Conservation (phyloP, 2,113 vertebrate species). For the Montifringilla adamsi region DNA sequence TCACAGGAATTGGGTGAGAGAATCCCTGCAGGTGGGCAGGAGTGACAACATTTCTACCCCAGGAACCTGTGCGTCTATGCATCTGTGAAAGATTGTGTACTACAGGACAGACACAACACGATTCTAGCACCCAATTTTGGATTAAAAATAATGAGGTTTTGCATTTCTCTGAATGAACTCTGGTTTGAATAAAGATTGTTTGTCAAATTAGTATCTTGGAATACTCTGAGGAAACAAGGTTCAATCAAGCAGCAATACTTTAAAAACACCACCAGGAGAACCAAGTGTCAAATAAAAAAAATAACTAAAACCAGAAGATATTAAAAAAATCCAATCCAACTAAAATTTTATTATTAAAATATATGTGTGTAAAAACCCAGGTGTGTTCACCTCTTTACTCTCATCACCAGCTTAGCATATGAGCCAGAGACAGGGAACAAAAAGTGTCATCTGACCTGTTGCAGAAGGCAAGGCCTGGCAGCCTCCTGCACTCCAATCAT, state of each 20-base stretch:
- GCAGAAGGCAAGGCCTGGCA: not conserved
- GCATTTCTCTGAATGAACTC: not conserved
- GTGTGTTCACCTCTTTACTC: not conserved
- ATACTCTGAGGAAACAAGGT: not conserved
- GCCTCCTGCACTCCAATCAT: not conserved
- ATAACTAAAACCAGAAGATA: not conserved
- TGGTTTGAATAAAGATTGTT: not conserved
- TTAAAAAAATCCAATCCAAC: not conserved
- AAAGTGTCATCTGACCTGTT: not conserved
- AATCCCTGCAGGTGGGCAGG: not conserved
- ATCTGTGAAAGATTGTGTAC: not conserved
- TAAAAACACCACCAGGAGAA: not conserved
- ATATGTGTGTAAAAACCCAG: not conserved
- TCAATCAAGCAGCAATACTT: not conserved
- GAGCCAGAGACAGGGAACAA: not conserved
- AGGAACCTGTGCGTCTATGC: not conserved
- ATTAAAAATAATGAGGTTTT: not conserved
- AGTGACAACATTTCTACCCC: not conserved
- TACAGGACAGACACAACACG: not conserved
- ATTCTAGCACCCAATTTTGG: not conserved
- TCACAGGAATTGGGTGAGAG: not conserved
- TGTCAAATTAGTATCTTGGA: not conserved
- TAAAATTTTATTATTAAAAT: not conserved
- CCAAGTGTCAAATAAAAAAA: not conserved
- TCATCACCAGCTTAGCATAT: not conserved